Conservation (phyloP, 2,113 vertebrate genomes). For the Kryptolebias marmoratus region DNA sequence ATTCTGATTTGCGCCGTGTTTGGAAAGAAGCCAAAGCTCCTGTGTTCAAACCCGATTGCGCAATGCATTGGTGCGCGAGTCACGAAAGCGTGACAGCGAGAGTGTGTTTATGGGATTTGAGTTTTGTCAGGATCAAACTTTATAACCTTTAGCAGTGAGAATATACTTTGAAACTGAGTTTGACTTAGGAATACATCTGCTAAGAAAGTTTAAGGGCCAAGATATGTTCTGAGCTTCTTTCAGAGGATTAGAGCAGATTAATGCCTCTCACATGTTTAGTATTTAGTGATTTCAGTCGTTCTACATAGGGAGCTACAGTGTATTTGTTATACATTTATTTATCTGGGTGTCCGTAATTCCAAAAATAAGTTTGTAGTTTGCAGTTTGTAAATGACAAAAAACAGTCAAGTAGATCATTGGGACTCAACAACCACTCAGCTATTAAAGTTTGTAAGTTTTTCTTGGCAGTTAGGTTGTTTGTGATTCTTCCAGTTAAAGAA, state of each 20-base stretch:
- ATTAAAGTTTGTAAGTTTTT: too few species aligned
- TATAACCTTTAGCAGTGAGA: background rate
- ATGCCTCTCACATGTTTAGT: background rate
- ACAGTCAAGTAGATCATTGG: too few species aligned
- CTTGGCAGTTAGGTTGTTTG: too few species aligned
- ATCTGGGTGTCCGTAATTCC: too few species aligned
- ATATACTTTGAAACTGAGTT: background rate
- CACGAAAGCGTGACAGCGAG: background rate
- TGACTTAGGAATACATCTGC: background rate
- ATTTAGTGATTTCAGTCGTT: too few species aligned
- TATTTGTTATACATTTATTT: too few species aligned
- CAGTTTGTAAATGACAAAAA: too few species aligned
- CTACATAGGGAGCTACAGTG: too few species aligned
- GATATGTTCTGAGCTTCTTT: background rate
- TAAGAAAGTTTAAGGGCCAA: background rate
- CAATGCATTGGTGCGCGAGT: constrained; percentile 56
- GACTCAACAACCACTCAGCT: too few species aligned
- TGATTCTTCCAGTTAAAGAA: too few species aligned
- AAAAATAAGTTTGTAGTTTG: too few species aligned
- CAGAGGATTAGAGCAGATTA: constrained; percentile 4
- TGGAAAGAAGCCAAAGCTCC: constrained; percentile 58
- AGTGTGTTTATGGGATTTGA: constrained; percentile 7
- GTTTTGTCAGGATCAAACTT: constrained; percentile 9
- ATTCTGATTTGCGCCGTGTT: constrained; percentile 55
- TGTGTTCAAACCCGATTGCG: constrained; percentile 62